Conservation (phyloP, 2,113 vertebrate genomes). For the Muntiacus muntjak region DNA sequence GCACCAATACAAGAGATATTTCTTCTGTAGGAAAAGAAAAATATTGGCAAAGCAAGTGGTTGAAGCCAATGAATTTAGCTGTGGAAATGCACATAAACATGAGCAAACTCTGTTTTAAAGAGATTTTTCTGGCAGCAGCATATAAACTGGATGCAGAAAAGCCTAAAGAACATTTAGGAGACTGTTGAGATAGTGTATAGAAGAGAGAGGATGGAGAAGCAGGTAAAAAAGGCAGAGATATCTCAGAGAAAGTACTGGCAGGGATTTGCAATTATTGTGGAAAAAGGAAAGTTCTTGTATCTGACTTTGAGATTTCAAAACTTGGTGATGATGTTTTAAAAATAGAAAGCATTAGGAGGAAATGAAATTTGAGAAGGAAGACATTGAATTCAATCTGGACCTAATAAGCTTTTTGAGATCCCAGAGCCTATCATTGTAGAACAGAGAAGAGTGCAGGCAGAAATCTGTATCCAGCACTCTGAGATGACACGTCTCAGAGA, state of each 20-base stretch:
- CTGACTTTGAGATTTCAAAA: background rate
- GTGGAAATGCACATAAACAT: background rate
- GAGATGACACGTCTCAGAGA: background rate
- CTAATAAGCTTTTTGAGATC: background rate
- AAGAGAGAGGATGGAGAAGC: background rate
- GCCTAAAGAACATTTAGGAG: background rate
- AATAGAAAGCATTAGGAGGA: background rate
- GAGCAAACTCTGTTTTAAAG: background rate
- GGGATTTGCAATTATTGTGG: background rate
- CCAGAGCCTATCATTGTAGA: background rate
- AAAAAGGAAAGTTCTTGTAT: background rate
- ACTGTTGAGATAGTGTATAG: background rate
- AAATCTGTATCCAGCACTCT: background rate
- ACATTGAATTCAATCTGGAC: background rate
- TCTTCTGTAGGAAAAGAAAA: conserved; percentile 29
- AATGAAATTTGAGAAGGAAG: background rate
- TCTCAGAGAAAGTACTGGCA: background rate
- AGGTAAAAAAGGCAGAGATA: background rate
- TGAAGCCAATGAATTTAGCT: background rate
- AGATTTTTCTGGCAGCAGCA: background rate
- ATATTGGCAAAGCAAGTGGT: background rate
- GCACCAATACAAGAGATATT: background rate
- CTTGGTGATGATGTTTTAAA: background rate
- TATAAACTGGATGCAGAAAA: background rate
- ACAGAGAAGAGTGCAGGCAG: background rate